Percentiles rank a stretch among this genome's conserved stretches.
Conservation (phyloP, 2,888 invertebrate genomes). For the Zhuqinia jingwanae region DNA sequence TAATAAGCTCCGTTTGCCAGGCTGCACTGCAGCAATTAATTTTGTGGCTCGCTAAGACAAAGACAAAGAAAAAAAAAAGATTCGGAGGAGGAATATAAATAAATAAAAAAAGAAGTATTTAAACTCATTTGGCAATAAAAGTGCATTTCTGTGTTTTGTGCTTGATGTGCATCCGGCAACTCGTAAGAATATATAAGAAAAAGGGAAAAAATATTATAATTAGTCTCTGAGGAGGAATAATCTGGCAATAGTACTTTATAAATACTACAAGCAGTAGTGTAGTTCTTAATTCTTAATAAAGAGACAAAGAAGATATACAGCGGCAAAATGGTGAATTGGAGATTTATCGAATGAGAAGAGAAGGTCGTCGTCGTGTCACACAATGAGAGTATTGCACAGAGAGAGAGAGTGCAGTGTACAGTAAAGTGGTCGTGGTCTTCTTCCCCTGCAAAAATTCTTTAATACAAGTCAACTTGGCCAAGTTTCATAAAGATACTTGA, state of each 20-base stretch:
- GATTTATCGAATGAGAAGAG: conserved; percentile 31
- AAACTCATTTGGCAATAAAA: conserved; percentile 70
- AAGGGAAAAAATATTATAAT: conserved; percentile 33
- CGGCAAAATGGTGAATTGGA: neutral
- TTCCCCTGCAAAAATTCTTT: conserved; percentile 6
- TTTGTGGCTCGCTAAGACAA: conserved; percentile 5
- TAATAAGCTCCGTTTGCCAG: neutral
- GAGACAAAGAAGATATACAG: neutral
- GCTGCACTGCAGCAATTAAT: conserved; percentile 25
- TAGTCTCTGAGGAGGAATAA: conserved; percentile 47
- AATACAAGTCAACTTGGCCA: neutral
- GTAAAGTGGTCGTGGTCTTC: neutral
- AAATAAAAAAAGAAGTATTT: conserved; percentile 30
- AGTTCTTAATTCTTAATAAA: neutral
- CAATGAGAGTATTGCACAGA: no score
- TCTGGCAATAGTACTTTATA: neutral
- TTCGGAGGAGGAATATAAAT: neutral
- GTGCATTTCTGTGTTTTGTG: conserved; percentile 50
- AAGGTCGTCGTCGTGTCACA: conserved; percentile 3
- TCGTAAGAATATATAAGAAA: neutral
- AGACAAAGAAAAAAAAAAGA: neutral
- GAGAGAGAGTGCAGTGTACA: neutral
- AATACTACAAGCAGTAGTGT: neutral
- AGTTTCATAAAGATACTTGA: conserved; percentile 2
- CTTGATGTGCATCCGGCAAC: neutral